Base-by-base conservation (phyloP, 2,888 invertebrate species). In the Pachydiplax longipennis region DNA sequence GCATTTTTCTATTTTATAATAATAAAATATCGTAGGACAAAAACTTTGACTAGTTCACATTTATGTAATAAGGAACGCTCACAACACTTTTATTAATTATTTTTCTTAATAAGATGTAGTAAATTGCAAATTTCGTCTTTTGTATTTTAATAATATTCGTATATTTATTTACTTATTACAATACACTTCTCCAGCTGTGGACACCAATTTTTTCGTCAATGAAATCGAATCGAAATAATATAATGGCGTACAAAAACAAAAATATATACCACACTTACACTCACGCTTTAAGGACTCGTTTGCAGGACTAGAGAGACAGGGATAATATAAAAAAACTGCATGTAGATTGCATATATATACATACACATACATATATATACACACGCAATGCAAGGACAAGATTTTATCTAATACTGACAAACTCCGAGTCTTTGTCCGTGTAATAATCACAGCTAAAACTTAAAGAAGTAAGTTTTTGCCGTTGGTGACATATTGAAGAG, bases 41-140 rank as follows among this genome's bases (percentile, higher is more conserved):
- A 87, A 87, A 87, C 87, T 87, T 87, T 87, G 87, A 87, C 87
- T 87, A 87, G 87, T 65, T 87, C 87, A 87, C 87, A 87, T 87
- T 87, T 87, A 87, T 87, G 61, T 87, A 65, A 87, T 58, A 87
- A 87, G 87, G 87, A 87, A 87, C 87, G 87, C 87, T 87, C 87
- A 87, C 87, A 87, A 87, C 87, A 87, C 87, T 87, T 87, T 87
- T 87, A 61, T 87, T 87, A 87, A 61, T 87, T 87, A 87, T 87
- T 87, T 87, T 82, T 35, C 87, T 61, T 87, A 87, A 87, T 87
- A 87, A 87, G 87, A 87, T 87, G 87, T 37, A 35, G 87, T 87
- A 87, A 87, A 87, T 87, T 87, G 87, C 58, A 87, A 83, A 61
- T 53, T 87, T 87, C 87, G 58, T 87, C 58, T 61, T 87, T 61